Evolutionary conservation across 2,888 invertebrate genomes (phyloP), one percentile per base, ranked within the genome.

Genomic region (Machimus rusticus): DNA sequence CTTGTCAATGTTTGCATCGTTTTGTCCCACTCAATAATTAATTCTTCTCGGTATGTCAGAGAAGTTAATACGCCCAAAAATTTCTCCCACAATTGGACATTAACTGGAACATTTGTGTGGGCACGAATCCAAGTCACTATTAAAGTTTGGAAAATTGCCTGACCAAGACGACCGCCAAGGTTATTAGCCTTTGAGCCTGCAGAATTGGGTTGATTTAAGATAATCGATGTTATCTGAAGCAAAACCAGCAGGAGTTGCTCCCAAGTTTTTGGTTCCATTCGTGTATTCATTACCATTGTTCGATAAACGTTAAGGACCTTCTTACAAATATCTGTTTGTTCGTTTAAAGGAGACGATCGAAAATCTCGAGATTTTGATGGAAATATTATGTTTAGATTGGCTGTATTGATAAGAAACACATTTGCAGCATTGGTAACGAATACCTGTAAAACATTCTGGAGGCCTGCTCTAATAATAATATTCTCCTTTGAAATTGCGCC

Each of bases 71-170:
- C 96, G 88, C 95, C 95, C 91, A 98, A 95, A 92, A 99, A 98
- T 91, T 97, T 96, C 93, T 99, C 98, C 99, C 99, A 99, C 76
- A 99, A 93, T 90, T 97, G 96, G 6, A 96, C 94, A 87, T 97
- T 96, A 88, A 99, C 97, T 4, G 96, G 95, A 6, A 99, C 98
- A 92, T 98, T 98, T 90, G 99, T 94, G 93, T 99, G 99, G 0
- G 99, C 99, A 91, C 98, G 98, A 90, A 99, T 99, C 99, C 99
- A 99, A 3, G 99, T 99, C 89, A 99, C 98, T 89, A 99, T 98
- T 81, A 99, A 93, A 0, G 99, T 99, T 94, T 99, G 96, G 90
- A 97, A 97, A 89, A 97, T 95, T 0, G 97, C 97, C 31, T 97
- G 97, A 5, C 97, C 97, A 88, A 98, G 93, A 91, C 96, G 96